Conservation (phyloP, 2,888 invertebrate species). For the Nemurella pictetii region DNA sequence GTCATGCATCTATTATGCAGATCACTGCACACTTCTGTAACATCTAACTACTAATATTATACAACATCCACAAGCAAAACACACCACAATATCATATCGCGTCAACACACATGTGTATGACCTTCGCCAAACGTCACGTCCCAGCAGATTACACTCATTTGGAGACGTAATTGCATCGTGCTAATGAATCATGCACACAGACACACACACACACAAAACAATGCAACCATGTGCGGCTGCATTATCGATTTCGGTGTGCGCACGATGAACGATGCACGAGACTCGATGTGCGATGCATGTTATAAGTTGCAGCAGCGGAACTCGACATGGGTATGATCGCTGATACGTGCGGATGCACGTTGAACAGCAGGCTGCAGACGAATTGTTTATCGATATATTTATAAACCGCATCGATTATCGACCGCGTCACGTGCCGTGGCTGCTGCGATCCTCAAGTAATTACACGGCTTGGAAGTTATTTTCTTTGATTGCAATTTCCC, state of each 20-base stretch:
- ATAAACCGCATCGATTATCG: background rate
- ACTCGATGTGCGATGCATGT: background rate
- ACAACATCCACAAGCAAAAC: no score
- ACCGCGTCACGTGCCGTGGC: background rate
- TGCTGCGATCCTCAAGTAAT: background rate
- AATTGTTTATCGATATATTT: background rate
- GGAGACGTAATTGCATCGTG: background rate
- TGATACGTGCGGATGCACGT: no score
- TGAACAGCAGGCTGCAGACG: background rate
- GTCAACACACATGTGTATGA: background rate
- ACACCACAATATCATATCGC: no score
- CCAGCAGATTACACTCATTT: background rate
- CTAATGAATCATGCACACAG: background rate
- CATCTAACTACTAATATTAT: no score
- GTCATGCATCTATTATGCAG: no score
- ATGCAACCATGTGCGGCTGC: background rate
- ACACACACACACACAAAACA: background rate
- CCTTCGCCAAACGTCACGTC: background rate
- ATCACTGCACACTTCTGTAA: no score
- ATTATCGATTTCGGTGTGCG: background rate
- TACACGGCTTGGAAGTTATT: background rate
- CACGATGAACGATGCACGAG: no score
- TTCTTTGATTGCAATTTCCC: background rate
- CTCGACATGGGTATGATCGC: no score
- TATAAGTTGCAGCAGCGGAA: background rate